Evolutionary conservation across 2,888 invertebrate species (phyloP).

Genomic region (Drosophila paranaensis): DNA sequence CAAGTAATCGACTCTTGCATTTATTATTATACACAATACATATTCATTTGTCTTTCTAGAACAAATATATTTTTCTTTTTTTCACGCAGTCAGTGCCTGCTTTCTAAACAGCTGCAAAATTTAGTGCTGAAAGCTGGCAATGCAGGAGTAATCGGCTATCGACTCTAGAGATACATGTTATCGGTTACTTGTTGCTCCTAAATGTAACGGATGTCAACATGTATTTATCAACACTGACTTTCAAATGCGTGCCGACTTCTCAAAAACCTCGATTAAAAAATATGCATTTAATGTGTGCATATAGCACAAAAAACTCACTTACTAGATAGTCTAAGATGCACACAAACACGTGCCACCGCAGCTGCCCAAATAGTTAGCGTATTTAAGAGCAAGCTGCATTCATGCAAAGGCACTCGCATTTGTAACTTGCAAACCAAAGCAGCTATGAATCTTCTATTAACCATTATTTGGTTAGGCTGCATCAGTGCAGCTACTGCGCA

Average conservation of each 20-base stretch:
- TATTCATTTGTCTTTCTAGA: conserved; percentile 50
- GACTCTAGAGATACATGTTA: neutral
- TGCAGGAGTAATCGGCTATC: conserved; percentile 17
- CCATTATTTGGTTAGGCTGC: conserved; percentile 33
- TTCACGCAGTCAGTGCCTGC: conserved; percentile 35
- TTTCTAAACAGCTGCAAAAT: conserved; percentile 43
- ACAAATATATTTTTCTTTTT: conserved; percentile 26
- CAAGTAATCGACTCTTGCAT: conserved; percentile 31
- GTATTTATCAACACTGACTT: conserved; percentile 33
- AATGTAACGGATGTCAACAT: conserved; percentile 20
- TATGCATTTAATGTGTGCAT: neutral
- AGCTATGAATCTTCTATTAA: conserved; percentile 41
- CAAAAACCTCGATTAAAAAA: neutral
- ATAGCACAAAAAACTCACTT: conserved; percentile 4
- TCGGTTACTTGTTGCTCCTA: conserved; percentile 37
- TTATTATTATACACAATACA: conserved; percentile 50
- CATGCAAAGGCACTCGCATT: conserved; percentile 31
- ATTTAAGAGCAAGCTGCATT: conserved; percentile 49
- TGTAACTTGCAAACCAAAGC: conserved; percentile 18
- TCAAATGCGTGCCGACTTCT: conserved; percentile 49
- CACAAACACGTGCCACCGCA: conserved; percentile 43
- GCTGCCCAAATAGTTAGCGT: conserved; percentile 15
- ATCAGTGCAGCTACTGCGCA: conserved; percentile 4
- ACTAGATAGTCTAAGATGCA: conserved; percentile 36
- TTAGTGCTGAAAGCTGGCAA: conserved; percentile 35